Evolutionary conservation across 1,140 invertebrate species (phyloP).

Genomic region (Paraescarpia echinospica): DNA sequence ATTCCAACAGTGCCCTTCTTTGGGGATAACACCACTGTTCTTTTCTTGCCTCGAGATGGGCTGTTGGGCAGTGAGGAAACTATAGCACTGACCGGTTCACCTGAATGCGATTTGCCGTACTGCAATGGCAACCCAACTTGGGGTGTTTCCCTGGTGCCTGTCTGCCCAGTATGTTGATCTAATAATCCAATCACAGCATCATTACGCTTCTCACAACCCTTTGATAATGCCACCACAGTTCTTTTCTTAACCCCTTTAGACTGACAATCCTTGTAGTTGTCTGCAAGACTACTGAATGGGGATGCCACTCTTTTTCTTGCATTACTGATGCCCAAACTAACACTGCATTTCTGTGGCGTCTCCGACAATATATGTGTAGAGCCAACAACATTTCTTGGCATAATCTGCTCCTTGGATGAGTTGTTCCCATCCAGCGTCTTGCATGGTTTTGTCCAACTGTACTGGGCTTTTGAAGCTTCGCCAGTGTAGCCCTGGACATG

Average conservation of each 20-base stretch:
- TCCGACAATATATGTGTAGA: background rate
- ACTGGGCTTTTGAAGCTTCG: background rate
- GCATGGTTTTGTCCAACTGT: background rate
- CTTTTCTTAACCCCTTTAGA: background rate
- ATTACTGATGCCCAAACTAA: background rate
- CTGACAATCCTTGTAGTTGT: background rate
- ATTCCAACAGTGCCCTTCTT: background rate
- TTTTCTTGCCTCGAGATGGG: background rate
- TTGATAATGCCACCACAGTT: conserved; percentile 5
- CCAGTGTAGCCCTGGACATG: background rate
- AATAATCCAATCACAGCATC: background rate
- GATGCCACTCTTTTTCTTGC: background rate
- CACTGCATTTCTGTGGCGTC: background rate
- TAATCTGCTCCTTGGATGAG: background rate
- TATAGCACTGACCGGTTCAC: background rate
- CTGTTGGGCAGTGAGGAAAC: background rate
- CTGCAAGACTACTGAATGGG: background rate
- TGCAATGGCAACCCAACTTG: background rate
- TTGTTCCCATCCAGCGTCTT: background rate
- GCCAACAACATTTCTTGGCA: background rate
- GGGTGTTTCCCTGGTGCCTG: background rate
- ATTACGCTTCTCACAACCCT: background rate
- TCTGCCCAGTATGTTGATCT: too few species aligned
- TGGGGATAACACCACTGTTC: background rate
- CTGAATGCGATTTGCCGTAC: background rate